These are phyloP conservation scores for Tetragonula carbonaria DNA, from an alignment of 2,888 invertebrate species.

Conservation along the genomic window DNA sequence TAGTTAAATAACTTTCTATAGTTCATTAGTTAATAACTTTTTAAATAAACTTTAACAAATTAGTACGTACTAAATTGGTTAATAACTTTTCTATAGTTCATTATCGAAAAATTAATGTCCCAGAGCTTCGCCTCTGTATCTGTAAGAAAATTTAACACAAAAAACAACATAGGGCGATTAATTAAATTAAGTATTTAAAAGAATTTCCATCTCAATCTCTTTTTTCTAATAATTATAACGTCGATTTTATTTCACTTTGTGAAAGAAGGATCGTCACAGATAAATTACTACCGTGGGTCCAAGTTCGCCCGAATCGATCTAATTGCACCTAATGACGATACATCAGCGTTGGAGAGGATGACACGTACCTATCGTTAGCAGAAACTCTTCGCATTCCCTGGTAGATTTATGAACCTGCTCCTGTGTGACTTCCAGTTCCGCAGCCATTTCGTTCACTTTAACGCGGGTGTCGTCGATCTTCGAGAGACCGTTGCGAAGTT, in stretches of 20 bases:
- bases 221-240: no score
- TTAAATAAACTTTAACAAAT: no score
- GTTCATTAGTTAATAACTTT: no score
- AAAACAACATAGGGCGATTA: no score
- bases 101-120: no score
- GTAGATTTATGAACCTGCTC: slow-evolving; percentile 91
- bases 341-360: slow-evolving; percentile 54
- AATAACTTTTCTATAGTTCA: no score
- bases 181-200: no score
- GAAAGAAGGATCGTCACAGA: neutral
- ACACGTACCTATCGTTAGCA: slow-evolving; percentile 88
- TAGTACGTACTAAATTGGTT: no score
- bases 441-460: slow-evolving; percentile 93
- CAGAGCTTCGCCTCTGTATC: no score
- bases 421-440: slow-evolving; percentile 91
- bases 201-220: no score
- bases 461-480: slow-evolving; percentile 94
- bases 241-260: neutral
- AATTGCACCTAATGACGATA: slow-evolving; percentile 57
- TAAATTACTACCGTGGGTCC: neutral
- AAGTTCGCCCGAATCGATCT: slow-evolving; percentile 38
- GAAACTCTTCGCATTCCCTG: slow-evolving; percentile 93
- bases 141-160: no score
- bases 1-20: no score
- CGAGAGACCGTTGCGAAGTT: slow-evolving; percentile 91